Evolutionary conservation across 64 coral and sea anemone species (phyloP).

Genomic region (Stichodactyla helianthus): DNA sequence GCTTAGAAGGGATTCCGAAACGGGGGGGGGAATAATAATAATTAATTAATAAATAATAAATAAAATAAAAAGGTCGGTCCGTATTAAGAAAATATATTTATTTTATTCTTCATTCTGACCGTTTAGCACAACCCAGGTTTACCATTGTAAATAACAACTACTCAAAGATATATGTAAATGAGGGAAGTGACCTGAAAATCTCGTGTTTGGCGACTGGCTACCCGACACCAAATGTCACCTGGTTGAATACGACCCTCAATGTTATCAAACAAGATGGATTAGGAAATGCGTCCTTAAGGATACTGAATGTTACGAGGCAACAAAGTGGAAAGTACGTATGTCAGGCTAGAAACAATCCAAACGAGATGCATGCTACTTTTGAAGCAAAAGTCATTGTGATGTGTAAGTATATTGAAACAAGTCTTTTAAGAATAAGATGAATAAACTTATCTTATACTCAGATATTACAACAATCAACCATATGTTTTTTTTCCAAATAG

Average conservation of each 20-base stretch:
- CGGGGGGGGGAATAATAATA: too few relatives aligned
- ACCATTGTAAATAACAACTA: not conserved
- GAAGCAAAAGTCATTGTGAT: not conserved
- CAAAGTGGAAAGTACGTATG: not conserved
- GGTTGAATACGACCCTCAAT: not conserved
- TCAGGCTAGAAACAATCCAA: not conserved
- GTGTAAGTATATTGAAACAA: not conserved
- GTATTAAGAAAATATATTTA: too few relatives aligned
- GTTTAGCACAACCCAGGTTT: not conserved
- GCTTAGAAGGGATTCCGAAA: too few relatives aligned
- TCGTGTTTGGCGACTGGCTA: not conserved
- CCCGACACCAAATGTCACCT: not conserved
- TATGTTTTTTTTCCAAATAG: too few relatives aligned
- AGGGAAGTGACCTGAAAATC: not conserved
- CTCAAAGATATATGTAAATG: not conserved
- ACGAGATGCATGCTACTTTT: not conserved
- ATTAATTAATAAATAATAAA: too few relatives aligned
- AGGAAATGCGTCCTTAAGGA: not conserved
- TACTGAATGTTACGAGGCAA: not conserved
- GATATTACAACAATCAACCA: too few relatives aligned
- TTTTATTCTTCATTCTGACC: not conserved
- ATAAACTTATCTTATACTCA: too few relatives aligned
- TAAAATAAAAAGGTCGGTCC: too few relatives aligned
- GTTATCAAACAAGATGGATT: not conserved
- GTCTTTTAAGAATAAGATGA: not conserved